These are phyloP conservation scores for Lithophane semibrunnea DNA, from an alignment of 2,888 invertebrate genomes.

Conservation along the genomic window DNA sequence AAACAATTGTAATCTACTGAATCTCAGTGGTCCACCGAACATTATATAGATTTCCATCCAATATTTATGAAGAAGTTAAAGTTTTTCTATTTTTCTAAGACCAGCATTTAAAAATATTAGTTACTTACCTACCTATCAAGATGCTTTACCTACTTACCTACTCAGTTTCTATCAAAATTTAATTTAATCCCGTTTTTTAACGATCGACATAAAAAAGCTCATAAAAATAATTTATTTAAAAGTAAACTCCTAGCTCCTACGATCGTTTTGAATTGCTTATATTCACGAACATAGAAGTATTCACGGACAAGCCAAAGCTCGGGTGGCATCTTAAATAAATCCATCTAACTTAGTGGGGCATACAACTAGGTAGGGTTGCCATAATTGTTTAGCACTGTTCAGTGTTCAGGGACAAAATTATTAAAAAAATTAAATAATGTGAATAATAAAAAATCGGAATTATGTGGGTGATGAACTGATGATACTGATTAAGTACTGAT, in stretches of 20 bases:
- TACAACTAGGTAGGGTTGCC: neutral
- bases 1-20: neutral
- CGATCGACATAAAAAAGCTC: conserved; percentile 20
- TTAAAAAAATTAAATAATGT: too few relatives aligned
- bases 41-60: neutral
- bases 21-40: neutral
- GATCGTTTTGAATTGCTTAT: neutral
- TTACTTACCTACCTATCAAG: neutral
- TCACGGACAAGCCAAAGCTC: neutral
- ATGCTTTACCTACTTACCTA: neutral
- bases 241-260: neutral
- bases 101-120: neutral
- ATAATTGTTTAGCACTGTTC: too few relatives aligned
- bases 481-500: too few relatives aligned
- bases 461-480: too few relatives aligned
- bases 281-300: neutral
- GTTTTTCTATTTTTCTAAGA: neutral
- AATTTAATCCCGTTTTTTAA: conserved; percentile 9
- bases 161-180: neutral
- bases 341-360: neutral
- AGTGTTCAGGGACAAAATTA: too few relatives aligned
- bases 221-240: conserved; percentile 8
- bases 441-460: too few relatives aligned
- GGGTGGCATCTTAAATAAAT: neutral
- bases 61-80: neutral